These are phyloP conservation scores for Linnaemya tessellans DNA, from an alignment of 2,888 invertebrate species.

Conservation along the genomic window DNA sequence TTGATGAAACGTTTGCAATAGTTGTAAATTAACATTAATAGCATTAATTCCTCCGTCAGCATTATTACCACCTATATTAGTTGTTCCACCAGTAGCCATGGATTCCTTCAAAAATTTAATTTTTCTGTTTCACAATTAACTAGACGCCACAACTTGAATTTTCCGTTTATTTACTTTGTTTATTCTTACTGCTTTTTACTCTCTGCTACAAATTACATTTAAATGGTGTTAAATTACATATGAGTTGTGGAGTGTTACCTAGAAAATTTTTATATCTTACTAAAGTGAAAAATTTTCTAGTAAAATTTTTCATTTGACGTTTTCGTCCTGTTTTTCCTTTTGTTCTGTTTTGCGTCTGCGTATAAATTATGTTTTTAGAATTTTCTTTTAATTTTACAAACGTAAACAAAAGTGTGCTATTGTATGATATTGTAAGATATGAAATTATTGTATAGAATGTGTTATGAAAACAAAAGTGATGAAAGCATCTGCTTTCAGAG, in stretches of 20 bases:
- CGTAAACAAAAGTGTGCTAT: constrained; percentile 52
- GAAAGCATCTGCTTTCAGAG: constrained; percentile 9
- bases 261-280: constrained; percentile 42
- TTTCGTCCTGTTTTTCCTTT: constrained; percentile 56
- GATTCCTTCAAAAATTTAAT: background rate
- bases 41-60: constrained; percentile 36
- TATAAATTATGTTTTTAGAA: constrained; percentile 47
- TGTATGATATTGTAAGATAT: constrained; percentile 4
- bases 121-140: background rate
- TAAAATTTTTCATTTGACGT: constrained; percentile 54
- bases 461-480: background rate
- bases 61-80: constrained; percentile 46
- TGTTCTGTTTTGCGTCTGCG: constrained; percentile 57
- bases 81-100: constrained; percentile 67
- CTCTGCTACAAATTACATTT: background rate
- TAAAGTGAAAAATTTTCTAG: constrained; percentile 42
- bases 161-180: background rate
- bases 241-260: constrained; percentile 11
- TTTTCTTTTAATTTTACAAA: constrained; percentile 23
- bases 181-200: background rate
- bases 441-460: constrained; percentile 51
- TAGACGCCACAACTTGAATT: background rate
- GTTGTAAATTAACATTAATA: constrained; percentile 66
- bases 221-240: background rate
- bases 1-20: constrained; percentile 86